These are phyloP conservation scores for Dendrolimus kikuchii DNA, from an alignment of 1,140 invertebrate genomes.

Conservation along the genomic window DNA sequence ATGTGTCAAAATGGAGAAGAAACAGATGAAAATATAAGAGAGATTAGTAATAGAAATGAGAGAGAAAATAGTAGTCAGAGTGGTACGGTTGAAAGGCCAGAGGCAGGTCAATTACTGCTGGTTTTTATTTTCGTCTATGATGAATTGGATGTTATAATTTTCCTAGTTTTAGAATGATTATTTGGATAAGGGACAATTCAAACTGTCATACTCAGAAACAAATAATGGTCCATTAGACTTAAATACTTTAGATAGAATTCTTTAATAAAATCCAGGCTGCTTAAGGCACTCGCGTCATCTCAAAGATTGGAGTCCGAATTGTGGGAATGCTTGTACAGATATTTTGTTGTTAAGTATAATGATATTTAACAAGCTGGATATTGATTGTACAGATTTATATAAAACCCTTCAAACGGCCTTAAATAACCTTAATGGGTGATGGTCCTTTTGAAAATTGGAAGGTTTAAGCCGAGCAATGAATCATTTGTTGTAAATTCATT, in stretches of 20 bases:
- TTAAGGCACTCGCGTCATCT: no score
- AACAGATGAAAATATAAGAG: constrained; percentile 14
- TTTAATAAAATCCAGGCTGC: neutral
- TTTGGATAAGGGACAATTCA: neutral
- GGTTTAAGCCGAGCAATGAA: no score
- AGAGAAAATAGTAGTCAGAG: constrained; percentile 29
- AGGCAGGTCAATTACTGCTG: constrained; percentile 46
- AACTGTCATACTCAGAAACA: no score
- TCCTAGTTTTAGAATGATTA: constrained; percentile 15
- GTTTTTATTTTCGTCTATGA: constrained; percentile 36
- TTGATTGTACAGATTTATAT: no score
- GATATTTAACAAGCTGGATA: no score
- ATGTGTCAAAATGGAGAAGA: constrained; percentile 7
- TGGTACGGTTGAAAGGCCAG: constrained; percentile 8
- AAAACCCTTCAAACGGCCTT: no score
- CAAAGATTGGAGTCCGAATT: no score
- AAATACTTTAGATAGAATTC: constrained; percentile 3
- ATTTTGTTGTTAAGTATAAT: no score
- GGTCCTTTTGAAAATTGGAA: no score
- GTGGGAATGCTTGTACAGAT: no score
- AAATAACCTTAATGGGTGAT: no score
- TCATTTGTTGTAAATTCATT: no score
- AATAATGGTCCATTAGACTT: neutral
- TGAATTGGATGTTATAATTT: constrained; percentile 28
- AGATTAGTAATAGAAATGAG: constrained; percentile 28